A percentile compares a stretch with the other conserved stretches of the same genome.
These are phyloP conservation scores for Clarias batrachus DNA, from an alignment of 2,113 vertebrate species.

Conservation along the genomic window DNA sequence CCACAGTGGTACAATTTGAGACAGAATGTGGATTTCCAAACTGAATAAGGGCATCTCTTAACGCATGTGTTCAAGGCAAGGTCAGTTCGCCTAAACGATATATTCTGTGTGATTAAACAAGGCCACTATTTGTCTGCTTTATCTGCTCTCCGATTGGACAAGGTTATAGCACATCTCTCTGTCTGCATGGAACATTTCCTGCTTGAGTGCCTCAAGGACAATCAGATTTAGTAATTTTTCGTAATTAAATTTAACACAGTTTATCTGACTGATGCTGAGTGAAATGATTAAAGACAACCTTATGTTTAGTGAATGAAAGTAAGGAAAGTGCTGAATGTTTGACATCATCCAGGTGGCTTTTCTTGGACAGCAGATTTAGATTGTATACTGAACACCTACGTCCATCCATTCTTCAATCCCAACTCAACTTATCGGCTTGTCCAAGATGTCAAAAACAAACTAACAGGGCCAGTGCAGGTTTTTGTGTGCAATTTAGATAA, in stretches of 20 bases:
- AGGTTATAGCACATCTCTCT: slow-evolving; percentile 24
- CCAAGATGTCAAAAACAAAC: slow-evolving; percentile 45
- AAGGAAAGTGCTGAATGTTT: not conserved
- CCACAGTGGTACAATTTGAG: not conserved
- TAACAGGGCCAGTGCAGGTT: not conserved
- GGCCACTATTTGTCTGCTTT: slow-evolving; percentile 55
- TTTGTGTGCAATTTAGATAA: not conserved
- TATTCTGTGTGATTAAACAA: slow-evolving; percentile 54
- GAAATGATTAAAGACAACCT: not conserved
- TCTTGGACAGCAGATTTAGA: not conserved
- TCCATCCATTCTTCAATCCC: slow-evolving; percentile 32
- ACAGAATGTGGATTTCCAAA: not conserved
- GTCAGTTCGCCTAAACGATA: slow-evolving; percentile 47
- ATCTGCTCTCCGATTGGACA: slow-evolving; percentile 52
- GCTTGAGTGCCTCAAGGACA: slow-evolving; percentile 16
- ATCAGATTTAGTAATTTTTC: not conserved
- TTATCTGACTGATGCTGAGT: not conserved
- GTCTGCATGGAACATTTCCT: not conserved
- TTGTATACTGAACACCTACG: not conserved
- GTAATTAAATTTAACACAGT: not conserved
- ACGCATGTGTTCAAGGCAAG: slow-evolving; percentile 44
- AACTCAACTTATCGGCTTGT: slow-evolving; percentile 68
- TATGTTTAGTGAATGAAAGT: not conserved
- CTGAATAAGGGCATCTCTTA: not conserved
- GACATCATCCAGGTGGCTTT: not conserved